A percentile compares a stretch with the other conserved stretches of the same genome.
These are phyloP conservation scores for Apamea crenata DNA, from an alignment of 2,888 invertebrate genomes.

Conservation along the genomic window DNA sequence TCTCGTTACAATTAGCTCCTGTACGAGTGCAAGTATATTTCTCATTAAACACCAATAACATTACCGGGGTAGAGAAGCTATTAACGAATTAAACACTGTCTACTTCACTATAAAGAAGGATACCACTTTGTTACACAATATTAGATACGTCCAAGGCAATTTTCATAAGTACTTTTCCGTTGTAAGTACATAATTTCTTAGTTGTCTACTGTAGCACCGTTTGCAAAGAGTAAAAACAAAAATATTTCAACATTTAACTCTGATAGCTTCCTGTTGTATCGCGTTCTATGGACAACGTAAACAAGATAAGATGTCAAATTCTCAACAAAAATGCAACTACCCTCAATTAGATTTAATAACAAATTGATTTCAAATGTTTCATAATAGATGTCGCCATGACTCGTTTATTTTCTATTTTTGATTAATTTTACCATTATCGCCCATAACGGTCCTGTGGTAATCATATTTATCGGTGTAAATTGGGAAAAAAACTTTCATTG, in stretches of 20 bases:
- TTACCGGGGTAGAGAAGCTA: constrained; percentile 32
- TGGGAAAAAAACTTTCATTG: too few relatives aligned
- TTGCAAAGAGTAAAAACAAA: background rate
- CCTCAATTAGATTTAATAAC: constrained; percentile 31
- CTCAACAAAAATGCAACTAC: constrained; percentile 34
- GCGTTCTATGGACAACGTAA: background rate
- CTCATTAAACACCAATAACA: constrained; percentile 44
- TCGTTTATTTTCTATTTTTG: background rate
- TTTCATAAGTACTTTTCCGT: constrained; percentile 22
- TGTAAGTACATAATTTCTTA: constrained; percentile 7
- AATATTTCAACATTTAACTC: background rate
- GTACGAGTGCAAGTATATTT: constrained; percentile 7
- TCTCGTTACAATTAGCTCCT: constrained; percentile 25
- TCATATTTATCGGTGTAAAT: background rate
- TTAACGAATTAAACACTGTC: constrained; percentile 29
- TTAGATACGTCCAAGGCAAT: constrained; percentile 2
- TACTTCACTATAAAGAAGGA: constrained; percentile 14
- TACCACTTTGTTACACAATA: constrained; percentile 27
- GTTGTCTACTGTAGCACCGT: background rate
- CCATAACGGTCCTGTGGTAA: background rate
- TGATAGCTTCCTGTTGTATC: background rate
- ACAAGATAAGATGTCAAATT: constrained; percentile 5
- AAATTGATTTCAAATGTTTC: constrained; percentile 1
- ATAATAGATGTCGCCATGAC: constrained; percentile 54
- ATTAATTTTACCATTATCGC: background rate